Conservation (phyloP, 2,797 vertebrate species). For the Pempheris klunzingeri region DNA sequence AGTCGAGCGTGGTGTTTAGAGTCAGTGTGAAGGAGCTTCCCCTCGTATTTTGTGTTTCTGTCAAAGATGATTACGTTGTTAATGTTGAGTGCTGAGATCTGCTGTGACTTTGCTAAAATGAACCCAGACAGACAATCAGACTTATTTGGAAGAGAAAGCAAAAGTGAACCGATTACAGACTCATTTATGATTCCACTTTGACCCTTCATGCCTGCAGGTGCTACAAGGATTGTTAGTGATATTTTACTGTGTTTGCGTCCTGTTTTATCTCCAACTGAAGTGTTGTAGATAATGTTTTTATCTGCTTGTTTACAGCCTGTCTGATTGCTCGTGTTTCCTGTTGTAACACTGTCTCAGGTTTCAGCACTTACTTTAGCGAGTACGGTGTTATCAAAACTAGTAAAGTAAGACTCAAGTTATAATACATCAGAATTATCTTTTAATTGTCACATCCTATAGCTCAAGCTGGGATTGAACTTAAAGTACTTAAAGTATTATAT, state of each 20-base stretch:
- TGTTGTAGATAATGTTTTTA: no score
- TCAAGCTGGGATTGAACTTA: neutral
- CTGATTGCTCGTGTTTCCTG: neutral
- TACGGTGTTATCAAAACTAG: neutral
- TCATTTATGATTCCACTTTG: neutral
- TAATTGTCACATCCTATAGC: neutral
- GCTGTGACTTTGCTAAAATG: no score
- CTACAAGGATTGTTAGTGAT: neutral
- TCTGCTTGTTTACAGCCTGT: neutral
- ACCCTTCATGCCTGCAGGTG: neutral
- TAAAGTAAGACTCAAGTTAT: neutral
- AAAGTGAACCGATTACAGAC: no score
- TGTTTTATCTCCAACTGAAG: neutral
- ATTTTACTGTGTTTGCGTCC: neutral
- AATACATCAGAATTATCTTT: neutral
- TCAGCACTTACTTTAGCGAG: neutral
- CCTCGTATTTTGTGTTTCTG: no score
- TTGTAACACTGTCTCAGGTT: neutral
- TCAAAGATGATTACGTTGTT: no score
- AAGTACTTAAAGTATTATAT: neutral
- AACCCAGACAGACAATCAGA: neutral
- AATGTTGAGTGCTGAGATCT: neutral
- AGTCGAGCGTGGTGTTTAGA: neutral
- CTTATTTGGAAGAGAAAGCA: neutral
- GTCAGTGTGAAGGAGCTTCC: neutral